These are phyloP conservation scores for Hydrozoanthus gracilis DNA, from an alignment of 92 coral and sea anemone genomes.

Conservation along the genomic window DNA sequence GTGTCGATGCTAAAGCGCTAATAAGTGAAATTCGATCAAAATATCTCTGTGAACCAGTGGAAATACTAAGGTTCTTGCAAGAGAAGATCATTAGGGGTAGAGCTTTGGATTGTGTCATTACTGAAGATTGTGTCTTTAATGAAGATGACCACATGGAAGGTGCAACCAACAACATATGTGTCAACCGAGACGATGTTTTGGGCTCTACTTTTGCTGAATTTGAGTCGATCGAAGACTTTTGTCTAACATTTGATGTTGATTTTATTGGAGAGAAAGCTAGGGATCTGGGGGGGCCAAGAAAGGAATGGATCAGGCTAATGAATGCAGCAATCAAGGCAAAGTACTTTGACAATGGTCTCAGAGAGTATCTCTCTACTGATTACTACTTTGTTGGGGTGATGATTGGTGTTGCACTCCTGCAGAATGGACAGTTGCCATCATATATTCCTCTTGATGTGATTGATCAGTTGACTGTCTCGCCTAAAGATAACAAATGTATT, in stretches of 20 bases:
- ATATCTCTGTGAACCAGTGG: conserved; percentile 5
- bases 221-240: conserved; percentile 20
- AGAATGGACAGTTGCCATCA: conserved; percentile 61
- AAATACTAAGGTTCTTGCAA: conserved; percentile 23
- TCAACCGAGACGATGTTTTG: conserved; percentile 32
- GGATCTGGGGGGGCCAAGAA: conserved; percentile 51
- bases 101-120: conserved; percentile 2
- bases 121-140: background rate
- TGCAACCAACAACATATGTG: conserved; percentile 47
- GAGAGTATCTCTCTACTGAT: conserved; percentile 48
- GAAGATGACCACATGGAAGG: conserved; percentile 35
- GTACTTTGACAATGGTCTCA: conserved; percentile 58
- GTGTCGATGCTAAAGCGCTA: background rate
- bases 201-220: conserved; percentile 33
- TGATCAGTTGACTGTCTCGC: conserved; percentile 39
- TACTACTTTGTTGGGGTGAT: conserved; percentile 60
- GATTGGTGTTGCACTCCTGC: conserved; percentile 62
- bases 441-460: conserved; percentile 54
- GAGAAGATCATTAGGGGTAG: conserved; percentile 9
- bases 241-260: conserved; percentile 26
- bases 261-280: conserved; percentile 33
- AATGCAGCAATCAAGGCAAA: conserved; percentile 56
- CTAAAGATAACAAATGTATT: conserved; percentile 43
- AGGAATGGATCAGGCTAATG: conserved; percentile 57
- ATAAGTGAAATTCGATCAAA: background rate